Evolutionary conservation across 2,113 vertebrate species (phyloP), one percentile per base, ranked within the genome.

Genomic region (Mus pahari): DNA sequence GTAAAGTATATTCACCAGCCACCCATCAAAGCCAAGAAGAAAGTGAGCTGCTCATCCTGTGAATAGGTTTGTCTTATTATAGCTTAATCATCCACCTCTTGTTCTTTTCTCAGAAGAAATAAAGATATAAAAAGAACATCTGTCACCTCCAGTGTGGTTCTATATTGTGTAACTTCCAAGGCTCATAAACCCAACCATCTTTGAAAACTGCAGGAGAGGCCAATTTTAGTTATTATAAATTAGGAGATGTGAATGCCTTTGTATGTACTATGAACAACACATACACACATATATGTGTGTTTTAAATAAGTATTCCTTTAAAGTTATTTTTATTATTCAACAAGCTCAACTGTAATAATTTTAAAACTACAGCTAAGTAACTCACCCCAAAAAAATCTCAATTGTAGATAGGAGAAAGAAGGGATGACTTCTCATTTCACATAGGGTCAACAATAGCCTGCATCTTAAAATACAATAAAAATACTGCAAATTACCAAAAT

Each of bases 391-490:
- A 6, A 62, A 82, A 70, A 7, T 87, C 42, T 74, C 58, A 64
- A 42, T 24, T 74, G 81, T 92, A 83, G 82, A 77, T 50, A 12
- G 71, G 13, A 92, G 42, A 95, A 77, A 7, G 42, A 95, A 75
- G 3, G 70, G 5, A 73, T 71, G 64, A 73, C 82, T 68, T 84
- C 17, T 4, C 28, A 33, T 78, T 92, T 77, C 60, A 20, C 19
- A 87, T 28, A 78, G n/a, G n/a, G 13, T 75, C 68, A 17, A 45
- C 81, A 92, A 1, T 53, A 53, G 55, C 66, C 17, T 66, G 17
- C n/a, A 20, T 28, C 58, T 42, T 19, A 78, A 92, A 55, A 5
- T 26, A 5, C 13, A 58, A 31, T 55, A 39, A 71, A 88, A 71
- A 55, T 4, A 19, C 33, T 64, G 58, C 16, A 79, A 62, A 75